Evolutionary conservation across 1,140 invertebrate genomes (phyloP).

Genomic region (Eufriesea mexicana): DNA sequence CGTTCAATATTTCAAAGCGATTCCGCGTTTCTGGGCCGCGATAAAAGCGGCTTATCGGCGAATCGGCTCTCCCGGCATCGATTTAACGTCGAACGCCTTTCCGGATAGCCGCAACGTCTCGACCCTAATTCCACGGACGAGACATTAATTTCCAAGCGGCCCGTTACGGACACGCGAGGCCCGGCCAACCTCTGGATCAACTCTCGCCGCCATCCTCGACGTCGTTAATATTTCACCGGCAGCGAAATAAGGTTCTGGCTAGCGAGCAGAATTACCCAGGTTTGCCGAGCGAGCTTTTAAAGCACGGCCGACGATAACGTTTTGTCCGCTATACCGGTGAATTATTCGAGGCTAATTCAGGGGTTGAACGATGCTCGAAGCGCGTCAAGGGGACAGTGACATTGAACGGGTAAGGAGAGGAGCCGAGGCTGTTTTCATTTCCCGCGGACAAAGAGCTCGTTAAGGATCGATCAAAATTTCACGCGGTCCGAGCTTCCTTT

Average conservation of each 20-base stretch:
- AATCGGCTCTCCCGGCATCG: constrained; percentile 12
- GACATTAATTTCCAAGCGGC: constrained; percentile 5
- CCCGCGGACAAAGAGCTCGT: constrained; percentile 14
- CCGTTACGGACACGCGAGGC: not conserved
- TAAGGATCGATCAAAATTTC: constrained; percentile 39
- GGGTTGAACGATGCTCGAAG: too few species aligned
- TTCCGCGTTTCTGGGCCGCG: constrained; percentile 5
- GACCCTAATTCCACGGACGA: not conserved
- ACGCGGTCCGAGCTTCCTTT: not conserved
- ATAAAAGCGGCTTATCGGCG: constrained; percentile 21
- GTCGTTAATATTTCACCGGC: not conserved
- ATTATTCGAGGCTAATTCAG: constrained; percentile 8
- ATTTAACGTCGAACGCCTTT: constrained; percentile 19
- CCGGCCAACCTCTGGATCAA: too few species aligned
- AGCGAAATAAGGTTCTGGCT: not conserved
- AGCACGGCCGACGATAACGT: constrained; percentile 2
- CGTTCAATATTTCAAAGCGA: constrained; percentile 2
- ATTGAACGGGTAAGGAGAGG: not conserved
- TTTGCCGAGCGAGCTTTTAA: not conserved
- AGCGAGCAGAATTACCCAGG: constrained; percentile 2
- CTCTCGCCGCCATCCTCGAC: not conserved
- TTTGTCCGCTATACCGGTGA: not conserved
- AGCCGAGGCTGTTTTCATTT: not conserved
- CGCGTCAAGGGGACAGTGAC: not conserved
- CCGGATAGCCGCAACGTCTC: not conserved